These are phyloP conservation scores for rat (Rattus norvegicus) DNA, from an alignment of 2,113 vertebrate genomes.

Conservation along the genomic window DNA sequence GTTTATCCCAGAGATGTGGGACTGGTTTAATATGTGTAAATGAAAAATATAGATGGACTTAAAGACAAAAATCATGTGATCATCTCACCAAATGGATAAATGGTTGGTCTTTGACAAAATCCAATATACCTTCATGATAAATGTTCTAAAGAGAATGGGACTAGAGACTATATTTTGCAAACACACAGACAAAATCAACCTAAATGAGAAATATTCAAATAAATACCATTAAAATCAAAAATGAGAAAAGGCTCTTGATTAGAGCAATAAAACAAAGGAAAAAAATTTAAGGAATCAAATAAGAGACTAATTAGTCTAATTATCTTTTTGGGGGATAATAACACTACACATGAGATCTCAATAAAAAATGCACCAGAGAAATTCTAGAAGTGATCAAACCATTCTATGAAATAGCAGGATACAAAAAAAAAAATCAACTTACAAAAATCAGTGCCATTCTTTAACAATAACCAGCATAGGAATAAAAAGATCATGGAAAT, in stretches of 20 bases:
- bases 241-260: not conserved
- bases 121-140: not conserved
- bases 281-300: not conserved
- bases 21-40: not conserved
- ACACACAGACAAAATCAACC: not conserved
- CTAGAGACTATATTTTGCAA: not conserved
- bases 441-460: not conserved
- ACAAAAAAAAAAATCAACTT: not conserved
- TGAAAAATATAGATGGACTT: not conserved
- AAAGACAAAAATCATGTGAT: not conserved
- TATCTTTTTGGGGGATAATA: not conserved
- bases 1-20: not conserved
- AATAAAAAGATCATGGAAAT: not conserved
- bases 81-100: not conserved
- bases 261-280: not conserved
- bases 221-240: not conserved
- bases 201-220: not conserved
- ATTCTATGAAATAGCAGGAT: not conserved
- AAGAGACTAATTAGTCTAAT: not conserved
- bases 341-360: not conserved
- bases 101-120: not conserved
- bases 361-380: not conserved
- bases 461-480: not conserved
- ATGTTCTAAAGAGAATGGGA: not conserved
- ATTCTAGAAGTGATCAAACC: not conserved